Evolutionary conservation across 2,113 vertebrate species (phyloP), one percentile per base, ranked within the genome.

Genomic region (Okapia johnstoni): DNA sequence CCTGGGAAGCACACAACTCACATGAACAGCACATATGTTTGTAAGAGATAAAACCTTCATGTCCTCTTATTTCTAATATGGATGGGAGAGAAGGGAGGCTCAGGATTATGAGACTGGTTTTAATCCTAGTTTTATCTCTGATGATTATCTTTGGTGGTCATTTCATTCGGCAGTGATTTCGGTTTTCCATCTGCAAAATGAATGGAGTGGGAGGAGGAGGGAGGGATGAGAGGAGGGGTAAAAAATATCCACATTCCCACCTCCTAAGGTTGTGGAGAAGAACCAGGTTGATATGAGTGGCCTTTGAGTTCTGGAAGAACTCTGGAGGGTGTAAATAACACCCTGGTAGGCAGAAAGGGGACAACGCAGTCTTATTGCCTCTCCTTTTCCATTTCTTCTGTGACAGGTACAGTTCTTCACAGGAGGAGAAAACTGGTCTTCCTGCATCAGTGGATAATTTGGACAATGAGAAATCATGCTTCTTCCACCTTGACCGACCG

Each of bases 361-460:
- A 76, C 33, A 88, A 54, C 23, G 28, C 11, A 46, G 63, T 63
- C n/a, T 92, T 28, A 84, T 8, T 79, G 48, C 43, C 26, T 70
- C 30, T 2, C 4, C 21, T 85, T 63, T 85, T 57, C 30, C 25
- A 21, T 50, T 63, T 92, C 95, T 86, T 93, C 46, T 43, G 90
- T 93, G 91, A 90, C 83, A 88, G 50, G 85, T 60, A 93, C 50
- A 87, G 25, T 93, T 88, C 52, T 33, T 93, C 60, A 48, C 60
- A 73, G 48, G 81, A 66, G 28, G 40, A 85, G 86, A 95, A 92
- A 88, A 70, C 14, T 81, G 85, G 88, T 48, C 50, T 93, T 70
- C 30, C 36, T 84, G 81, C 66, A 48, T 83, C 23, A 14, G 43
- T 33, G n/a, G 19, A 60, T 94, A 57, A 61, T 84, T 77, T 86